Evolutionary conservation across 2,797 vertebrate species (phyloP).

Genomic region (Botia almorhae): DNA sequence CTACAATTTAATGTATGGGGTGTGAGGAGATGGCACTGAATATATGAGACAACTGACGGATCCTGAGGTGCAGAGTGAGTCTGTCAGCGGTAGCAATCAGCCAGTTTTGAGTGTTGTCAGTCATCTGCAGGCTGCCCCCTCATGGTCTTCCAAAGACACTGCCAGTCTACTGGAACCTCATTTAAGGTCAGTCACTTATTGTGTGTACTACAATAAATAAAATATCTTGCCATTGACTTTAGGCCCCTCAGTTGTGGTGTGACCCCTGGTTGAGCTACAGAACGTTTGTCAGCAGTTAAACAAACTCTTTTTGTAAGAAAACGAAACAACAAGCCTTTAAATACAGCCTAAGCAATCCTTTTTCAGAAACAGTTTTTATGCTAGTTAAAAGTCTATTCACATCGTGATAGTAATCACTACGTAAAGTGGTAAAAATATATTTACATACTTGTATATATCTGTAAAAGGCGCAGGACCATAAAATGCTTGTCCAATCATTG

Average conservation of each 20-base stretch:
- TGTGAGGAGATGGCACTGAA: slow-evolving; percentile 47
- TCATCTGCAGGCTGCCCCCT: slow-evolving; percentile 35
- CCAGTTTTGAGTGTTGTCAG: slow-evolving; percentile 22
- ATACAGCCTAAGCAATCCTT: too few species aligned
- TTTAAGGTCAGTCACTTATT: slow-evolving; percentile 21
- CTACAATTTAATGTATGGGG: slow-evolving; percentile 54
- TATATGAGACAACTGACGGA: slow-evolving; percentile 54
- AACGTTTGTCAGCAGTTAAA: neutral
- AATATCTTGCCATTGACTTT: slow-evolving; percentile 14
- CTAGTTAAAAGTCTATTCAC: too few species aligned
- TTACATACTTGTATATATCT: too few species aligned
- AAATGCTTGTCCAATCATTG: too few species aligned
- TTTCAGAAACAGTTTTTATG: too few species aligned
- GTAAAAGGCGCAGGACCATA: too few species aligned
- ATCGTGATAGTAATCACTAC: too few species aligned
- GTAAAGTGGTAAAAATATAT: too few species aligned
- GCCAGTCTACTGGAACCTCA: slow-evolving; percentile 31
- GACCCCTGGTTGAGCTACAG: neutral
- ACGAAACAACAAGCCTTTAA: neutral
- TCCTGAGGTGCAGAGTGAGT: slow-evolving; percentile 46
- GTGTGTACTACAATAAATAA: slow-evolving; percentile 16
- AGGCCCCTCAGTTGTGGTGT: neutral
- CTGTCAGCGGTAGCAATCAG: slow-evolving; percentile 51
- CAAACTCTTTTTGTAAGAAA: slow-evolving; percentile 8
- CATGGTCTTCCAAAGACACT: slow-evolving; percentile 41